phyloP scores from a whole-genome alignment of 2,888 invertebrate species.

The Diadegma fenestrale region DNA sequence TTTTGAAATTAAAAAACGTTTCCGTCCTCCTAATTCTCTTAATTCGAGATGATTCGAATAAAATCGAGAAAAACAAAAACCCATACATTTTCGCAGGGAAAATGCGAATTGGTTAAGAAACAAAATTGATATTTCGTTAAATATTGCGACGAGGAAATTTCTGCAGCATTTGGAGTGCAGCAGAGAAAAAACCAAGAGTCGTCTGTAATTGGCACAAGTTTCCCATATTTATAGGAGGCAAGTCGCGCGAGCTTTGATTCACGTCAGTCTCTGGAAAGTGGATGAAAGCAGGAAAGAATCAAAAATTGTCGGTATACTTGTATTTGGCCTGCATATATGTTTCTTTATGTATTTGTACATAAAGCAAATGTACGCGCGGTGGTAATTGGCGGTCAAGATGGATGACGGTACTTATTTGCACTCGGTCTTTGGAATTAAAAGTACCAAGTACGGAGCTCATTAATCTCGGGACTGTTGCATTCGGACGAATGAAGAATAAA shows the following conservation, averaged over 20 bases:
- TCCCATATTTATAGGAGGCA: neutral
- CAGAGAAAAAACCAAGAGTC: neutral
- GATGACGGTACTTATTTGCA: conserved; percentile 83
- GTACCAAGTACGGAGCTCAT: conserved; percentile 81
- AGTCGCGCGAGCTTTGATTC: conserved; percentile 55
- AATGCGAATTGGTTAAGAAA: too few relatives aligned
- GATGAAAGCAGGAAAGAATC: conserved; percentile 65
- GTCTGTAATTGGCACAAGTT: neutral
- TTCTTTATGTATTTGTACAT: neutral
- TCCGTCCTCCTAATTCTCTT: conserved; percentile 79
- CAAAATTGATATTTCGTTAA: too few relatives aligned
- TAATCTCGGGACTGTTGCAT: conserved; percentile 78
- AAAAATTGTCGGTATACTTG: neutral
- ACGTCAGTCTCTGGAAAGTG: conserved; percentile 61
- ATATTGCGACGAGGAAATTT: too few relatives aligned
- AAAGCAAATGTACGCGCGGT: conserved; percentile 67
- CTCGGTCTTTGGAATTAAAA: conserved; percentile 83
- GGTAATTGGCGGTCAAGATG: conserved; percentile 83
- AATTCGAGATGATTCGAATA: conserved; percentile 77
- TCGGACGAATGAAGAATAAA: conserved; percentile 44
- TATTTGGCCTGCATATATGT: neutral
- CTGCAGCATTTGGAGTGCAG: too few relatives aligned
- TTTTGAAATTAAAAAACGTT: conserved; percentile 78
- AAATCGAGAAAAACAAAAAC: neutral
- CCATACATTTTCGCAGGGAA: neutral